Conservation (phyloP, 64 coral and sea anemone species). For the Montipora capricornis region DNA sequence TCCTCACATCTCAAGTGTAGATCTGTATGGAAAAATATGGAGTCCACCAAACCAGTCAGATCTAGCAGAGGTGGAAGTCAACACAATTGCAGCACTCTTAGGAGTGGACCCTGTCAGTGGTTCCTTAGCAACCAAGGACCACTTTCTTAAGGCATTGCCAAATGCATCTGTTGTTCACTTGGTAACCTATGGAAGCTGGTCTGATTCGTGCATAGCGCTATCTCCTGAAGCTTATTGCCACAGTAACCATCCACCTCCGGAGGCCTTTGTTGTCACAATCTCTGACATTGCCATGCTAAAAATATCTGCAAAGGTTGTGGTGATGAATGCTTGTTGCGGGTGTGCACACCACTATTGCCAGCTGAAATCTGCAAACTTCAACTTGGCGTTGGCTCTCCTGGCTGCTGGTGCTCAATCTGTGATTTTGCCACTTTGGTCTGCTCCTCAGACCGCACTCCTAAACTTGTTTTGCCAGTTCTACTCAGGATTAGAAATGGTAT, state of each 20-base stretch:
- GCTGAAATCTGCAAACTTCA: slow-evolving; percentile 45
- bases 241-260: slow-evolving; percentile 31
- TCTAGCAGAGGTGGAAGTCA: slow-evolving; percentile 82
- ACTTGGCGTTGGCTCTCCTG: slow-evolving; percentile 74
- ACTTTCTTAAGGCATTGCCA: slow-evolving; percentile 49
- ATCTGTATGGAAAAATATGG: slow-evolving; percentile 69
- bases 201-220: slow-evolving; percentile 70
- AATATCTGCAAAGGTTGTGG: slow-evolving; percentile 60
- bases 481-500: slow-evolving; percentile 80
- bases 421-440: slow-evolving; percentile 81
- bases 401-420: slow-evolving; percentile 76
- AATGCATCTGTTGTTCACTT: slow-evolving; percentile 75
- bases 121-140: slow-evolving; percentile 75
- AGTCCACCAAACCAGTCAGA: slow-evolving; percentile 54
- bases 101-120: slow-evolving; percentile 78
- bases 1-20: slow-evolving; percentile 71
- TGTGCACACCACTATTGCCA: slow-evolving; percentile 77
- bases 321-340: slow-evolving; percentile 79
- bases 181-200: slow-evolving; percentile 80
- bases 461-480: slow-evolving; percentile 80
- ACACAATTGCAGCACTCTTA: slow-evolving; percentile 72
- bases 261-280: slow-evolving; percentile 72
- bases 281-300: slow-evolving; percentile 65
- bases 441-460: slow-evolving; percentile 71
- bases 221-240: slow-evolving; percentile 46